Base-by-base conservation (phyloP, 2,113 vertebrate species). In the Dunckerocampus dactyliophorus region DNA sequence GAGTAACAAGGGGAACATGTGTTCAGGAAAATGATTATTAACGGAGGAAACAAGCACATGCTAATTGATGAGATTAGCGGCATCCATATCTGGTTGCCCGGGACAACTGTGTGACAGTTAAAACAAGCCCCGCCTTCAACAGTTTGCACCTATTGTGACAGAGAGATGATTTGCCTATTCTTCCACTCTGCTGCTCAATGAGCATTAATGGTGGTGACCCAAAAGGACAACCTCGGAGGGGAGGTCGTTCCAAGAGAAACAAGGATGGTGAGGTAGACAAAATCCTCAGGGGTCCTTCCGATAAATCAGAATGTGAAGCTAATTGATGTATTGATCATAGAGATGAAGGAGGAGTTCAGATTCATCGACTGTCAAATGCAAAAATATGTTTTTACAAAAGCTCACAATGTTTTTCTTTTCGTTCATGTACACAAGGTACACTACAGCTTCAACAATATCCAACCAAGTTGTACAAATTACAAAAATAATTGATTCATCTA, bases 21-120 rank as follows among this genome's bases (percentile, higher is more conserved):
- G 24, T 50, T 45, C 63, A 66, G 81, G 75, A 81, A 74, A 69
- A 61, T 39, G 28, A 77, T 82, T 66, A 80, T 81, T 65, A 82
- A 63, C 64, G 74, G 74, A 75, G 53, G 49, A 76, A 72, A 68
- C 70, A 80, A 86, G 82, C 74, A 62, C 78, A 37, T 63, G 60
- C 72, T 74, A 84, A 87, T 80, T 78, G 84, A 84, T 79, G 57
- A 71, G 71, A 87, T 87, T 87, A 83, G 67, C 72, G 75, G 65
- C 78, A 72, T 71, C 66, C 68, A 72, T 80, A 85, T 84, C 84
- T 82, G 71, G 82, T 86, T 77, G 65, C 75, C 65, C 21, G 6
- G 59, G 75, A 74, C 71, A 69, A 78, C 72, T 2, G 50, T 59
- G 45, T 52, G 68, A 76, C 62, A 65, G 62, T 39, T 37, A 19